These are phyloP conservation scores for Drosophila ambigua DNA, from an alignment of 1,140 invertebrate species.

Conservation along the genomic window DNA sequence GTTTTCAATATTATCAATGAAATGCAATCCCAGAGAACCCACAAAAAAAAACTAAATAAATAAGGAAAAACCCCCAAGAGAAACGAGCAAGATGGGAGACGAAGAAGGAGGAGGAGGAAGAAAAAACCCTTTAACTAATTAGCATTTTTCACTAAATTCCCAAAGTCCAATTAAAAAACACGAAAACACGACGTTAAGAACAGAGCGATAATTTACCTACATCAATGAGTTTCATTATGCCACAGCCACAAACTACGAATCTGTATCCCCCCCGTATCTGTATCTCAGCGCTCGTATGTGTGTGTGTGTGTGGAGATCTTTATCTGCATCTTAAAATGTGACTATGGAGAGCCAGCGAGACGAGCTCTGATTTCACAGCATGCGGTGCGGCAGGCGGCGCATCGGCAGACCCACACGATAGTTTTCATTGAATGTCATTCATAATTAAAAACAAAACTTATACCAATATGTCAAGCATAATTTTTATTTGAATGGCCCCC, in stretches of 20 bases:
- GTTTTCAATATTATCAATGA: slow-evolving; percentile 76
- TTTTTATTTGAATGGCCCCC: slow-evolving; percentile 72
- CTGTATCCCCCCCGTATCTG: too few relatives aligned
- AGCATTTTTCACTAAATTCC: slow-evolving; percentile 83
- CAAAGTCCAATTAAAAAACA: slow-evolving; percentile 82
- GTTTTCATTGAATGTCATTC: slow-evolving; percentile 58
- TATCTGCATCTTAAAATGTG: slow-evolving; percentile 68
- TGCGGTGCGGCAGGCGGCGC: slow-evolving; percentile 26
- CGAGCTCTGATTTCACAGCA: slow-evolving; percentile 79
- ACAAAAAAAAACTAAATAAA: too few relatives aligned
- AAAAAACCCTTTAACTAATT: slow-evolving; percentile 78
- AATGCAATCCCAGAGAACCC: slow-evolving; percentile 58
- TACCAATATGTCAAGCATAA: slow-evolving; percentile 83
- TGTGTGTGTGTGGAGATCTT: slow-evolving; percentile 61
- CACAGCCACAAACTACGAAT: slow-evolving; percentile 9
- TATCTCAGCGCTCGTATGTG: slow-evolving; percentile 1
- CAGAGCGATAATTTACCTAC: slow-evolving; percentile 82
- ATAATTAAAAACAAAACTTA: slow-evolving; percentile 82
- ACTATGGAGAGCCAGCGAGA: slow-evolving; percentile 38
- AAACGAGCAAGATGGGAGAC: slow-evolving; percentile 12
- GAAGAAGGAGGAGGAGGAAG: slow-evolving; percentile 15
- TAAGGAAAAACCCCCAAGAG: background rate
- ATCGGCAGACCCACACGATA: slow-evolving; percentile 58
- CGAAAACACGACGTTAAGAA: slow-evolving; percentile 82
- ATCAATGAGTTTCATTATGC: slow-evolving; percentile 82